Evolutionary conservation across 2,888 invertebrate species (phyloP).

Genomic region (Tupiocoris notatus): DNA sequence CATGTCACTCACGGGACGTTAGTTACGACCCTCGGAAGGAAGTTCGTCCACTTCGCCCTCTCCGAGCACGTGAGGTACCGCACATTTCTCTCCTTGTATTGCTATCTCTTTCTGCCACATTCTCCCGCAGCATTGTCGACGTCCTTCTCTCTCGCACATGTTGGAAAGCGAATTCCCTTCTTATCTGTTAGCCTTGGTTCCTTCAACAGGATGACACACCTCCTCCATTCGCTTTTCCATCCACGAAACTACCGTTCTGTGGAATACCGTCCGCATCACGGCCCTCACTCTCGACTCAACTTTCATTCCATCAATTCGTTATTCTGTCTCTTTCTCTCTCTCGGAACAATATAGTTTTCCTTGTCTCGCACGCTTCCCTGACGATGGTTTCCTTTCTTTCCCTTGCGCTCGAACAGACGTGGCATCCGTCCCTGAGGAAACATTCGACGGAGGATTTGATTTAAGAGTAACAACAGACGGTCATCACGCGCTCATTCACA

Average conservation of each 20-base stretch:
- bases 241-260: too few relatives aligned
- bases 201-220: not conserved
- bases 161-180: not conserved
- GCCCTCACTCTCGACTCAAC: not conserved
- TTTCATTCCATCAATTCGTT: conserved; percentile 3
- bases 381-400: not conserved
- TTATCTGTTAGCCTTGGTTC: not conserved
- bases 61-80: not conserved
- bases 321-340: not conserved
- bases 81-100: not conserved
- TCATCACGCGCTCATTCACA: conserved; percentile 43
- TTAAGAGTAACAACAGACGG: conserved; percentile 42
- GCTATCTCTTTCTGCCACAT: not conserved
- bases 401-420: not conserved
- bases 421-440: conserved; percentile 15
- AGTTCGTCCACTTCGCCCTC: conserved; percentile 11
- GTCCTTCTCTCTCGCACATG: not conserved
- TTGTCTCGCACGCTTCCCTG: conserved; percentile 22
- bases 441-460: conserved; percentile 42
- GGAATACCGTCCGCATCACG: not conserved
- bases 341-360: not conserved
- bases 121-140: not conserved
- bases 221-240: too few relatives aligned
- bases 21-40: conserved; percentile 20
- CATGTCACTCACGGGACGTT: conserved; percentile 32